Conservation (phyloP, 92 coral and sea anemone genomes). For the Umimayanthus chanpuru region DNA sequence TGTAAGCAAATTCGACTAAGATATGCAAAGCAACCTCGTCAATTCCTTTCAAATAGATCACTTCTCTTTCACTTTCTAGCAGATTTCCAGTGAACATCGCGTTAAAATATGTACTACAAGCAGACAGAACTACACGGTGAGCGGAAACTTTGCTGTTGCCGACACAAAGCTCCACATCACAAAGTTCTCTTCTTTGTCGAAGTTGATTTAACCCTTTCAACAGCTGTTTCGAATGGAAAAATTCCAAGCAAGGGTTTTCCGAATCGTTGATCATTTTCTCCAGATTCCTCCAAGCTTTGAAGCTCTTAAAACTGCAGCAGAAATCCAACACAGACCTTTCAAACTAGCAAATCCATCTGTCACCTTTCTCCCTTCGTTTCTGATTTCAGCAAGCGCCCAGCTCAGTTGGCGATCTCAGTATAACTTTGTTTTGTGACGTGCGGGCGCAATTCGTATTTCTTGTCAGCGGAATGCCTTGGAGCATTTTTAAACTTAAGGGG, state of each 20-base stretch:
- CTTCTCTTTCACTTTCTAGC: conserved; percentile 82
- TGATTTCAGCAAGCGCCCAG: conserved; percentile 24
- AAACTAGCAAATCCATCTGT: conserved; percentile 35
- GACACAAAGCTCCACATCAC: conserved; percentile 91
- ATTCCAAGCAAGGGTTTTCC: conserved; percentile 70
- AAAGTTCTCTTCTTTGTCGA: conserved; percentile 84
- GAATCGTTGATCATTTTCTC: conserved; percentile 79
- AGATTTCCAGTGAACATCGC: conserved; percentile 93
- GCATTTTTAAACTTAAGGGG: background rate
- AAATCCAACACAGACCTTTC: conserved; percentile 4
- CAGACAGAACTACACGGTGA: conserved; percentile 91
- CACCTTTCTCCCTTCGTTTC: conserved; percentile 16
- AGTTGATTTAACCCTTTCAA: conserved; percentile 83
- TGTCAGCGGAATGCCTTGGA: conserved; percentile 33
- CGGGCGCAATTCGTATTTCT: conserved; percentile 1
- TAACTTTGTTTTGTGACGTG: conserved; percentile 38
- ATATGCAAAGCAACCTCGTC: conserved; percentile 85
- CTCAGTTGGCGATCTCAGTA: conserved; percentile 43
- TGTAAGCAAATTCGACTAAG: conserved; percentile 88
- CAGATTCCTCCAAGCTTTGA: conserved; percentile 10
- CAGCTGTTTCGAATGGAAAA: conserved; percentile 85
- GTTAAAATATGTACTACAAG: conserved; percentile 90
- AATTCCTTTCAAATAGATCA: conserved; percentile 79
- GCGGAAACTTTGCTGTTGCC: conserved; percentile 83
- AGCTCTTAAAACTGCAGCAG: conserved; percentile 9